phyloP scores from a whole-genome alignment of 2,888 invertebrate genomes.

The Gortyna flavago region DNA sequence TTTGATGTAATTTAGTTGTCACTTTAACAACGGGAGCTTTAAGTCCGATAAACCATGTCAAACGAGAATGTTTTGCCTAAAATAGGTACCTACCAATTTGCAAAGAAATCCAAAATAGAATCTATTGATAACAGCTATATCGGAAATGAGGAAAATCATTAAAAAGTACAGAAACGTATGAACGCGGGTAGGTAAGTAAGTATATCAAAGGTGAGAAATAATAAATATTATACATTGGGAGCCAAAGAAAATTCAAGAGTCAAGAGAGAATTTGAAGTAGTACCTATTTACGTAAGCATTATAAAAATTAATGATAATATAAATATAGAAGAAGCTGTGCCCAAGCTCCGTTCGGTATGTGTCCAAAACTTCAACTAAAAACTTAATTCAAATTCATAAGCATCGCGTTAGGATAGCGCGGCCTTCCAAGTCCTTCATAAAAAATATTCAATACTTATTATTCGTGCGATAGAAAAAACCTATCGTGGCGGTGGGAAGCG shows the following conservation, averaged over 20 bases:
- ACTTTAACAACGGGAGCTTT: background rate
- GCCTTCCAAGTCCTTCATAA: slow-evolving; percentile 70
- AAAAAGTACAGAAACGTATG: background rate
- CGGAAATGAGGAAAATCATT: slow-evolving; percentile 3
- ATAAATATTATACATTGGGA: background rate
- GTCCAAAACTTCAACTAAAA: slow-evolving; percentile 53
- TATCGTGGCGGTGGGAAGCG: slow-evolving; percentile 77
- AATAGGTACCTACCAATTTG: background rate
- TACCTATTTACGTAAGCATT: too few relatives aligned
- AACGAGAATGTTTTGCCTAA: background rate
- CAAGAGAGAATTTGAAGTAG: slow-evolving; percentile 1
- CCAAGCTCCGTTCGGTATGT: slow-evolving; percentile 28
- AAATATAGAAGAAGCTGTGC: slow-evolving; percentile 1
- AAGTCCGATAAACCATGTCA: background rate
- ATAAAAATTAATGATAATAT: slow-evolving; percentile 4
- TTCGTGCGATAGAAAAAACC: slow-evolving; percentile 73
- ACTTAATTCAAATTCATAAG: slow-evolving; percentile 65
- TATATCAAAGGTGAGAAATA: slow-evolving; percentile 13
- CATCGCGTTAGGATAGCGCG: slow-evolving; percentile 71
- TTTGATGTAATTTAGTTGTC: slow-evolving; percentile 1
- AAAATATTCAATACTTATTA: slow-evolving; percentile 79
- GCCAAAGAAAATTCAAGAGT: background rate
- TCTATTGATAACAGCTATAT: background rate
- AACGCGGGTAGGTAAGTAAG: background rate
- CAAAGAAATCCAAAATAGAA: background rate